A percentile compares a stretch with the other conserved stretches of the same genome.
These are phyloP conservation scores for human DNA, from an alignment of 2,113 vertebrate genomes.

Conservation along the genomic window GRCh38 chr18:32351001-32351500, in stretches of 20 bases:
- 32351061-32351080: neutral
- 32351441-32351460: constrained; percentile 49
- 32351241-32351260: constrained; percentile 48
- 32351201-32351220: neutral
- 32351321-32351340: constrained; percentile 58
- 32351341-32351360: neutral
- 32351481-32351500: neutral
- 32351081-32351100: neutral
- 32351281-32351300: neutral
- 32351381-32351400: neutral
- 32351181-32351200: neutral
- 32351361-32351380: constrained; percentile 38
- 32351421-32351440: neutral
- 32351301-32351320: constrained; percentile 67
- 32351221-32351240: neutral
- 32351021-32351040: constrained; percentile 37
- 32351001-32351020: neutral
- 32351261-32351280: constrained; percentile 45
- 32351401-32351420: neutral
- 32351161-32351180: constrained; percentile 53
- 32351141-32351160: constrained; percentile 22
- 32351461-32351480: neutral
- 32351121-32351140: constrained; percentile 20
- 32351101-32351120: neutral
- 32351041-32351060: constrained; percentile 17